A percentile compares a stretch with the other conserved stretches of the same genome.
Evolutionary conservation across 2,888 invertebrate genomes (phyloP).

Genomic region (Acronicta psi): DNA sequence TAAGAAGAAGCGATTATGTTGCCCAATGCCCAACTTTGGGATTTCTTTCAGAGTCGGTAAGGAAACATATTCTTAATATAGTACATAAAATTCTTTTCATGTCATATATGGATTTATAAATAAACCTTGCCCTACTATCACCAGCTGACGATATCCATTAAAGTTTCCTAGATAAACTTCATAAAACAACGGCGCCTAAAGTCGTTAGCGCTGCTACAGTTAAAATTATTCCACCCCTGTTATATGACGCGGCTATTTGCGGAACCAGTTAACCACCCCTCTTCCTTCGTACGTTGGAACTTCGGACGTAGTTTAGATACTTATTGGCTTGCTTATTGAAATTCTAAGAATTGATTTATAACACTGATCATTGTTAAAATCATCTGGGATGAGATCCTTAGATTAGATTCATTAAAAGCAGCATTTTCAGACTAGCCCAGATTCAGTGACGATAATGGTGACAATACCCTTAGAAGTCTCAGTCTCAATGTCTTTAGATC

Average conservation of each 20-base stretch:
- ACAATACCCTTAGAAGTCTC: too few species aligned
- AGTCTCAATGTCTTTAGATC: too few species aligned
- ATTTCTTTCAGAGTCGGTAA: too few species aligned
- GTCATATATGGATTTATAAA: conserved; percentile 13
- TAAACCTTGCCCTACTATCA: conserved; percentile 15
- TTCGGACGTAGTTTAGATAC: conserved; percentile 2
- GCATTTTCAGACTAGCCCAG: too few species aligned
- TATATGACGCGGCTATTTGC: conserved; percentile 37
- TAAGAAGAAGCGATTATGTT: too few species aligned
- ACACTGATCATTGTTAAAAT: too few species aligned
- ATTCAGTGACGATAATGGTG: too few species aligned
- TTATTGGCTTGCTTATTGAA: not conserved
- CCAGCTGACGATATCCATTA: conserved; percentile 45
- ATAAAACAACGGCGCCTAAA: conserved; percentile 40
- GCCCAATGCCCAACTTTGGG: too few species aligned
- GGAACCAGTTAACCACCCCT: conserved; percentile 19
- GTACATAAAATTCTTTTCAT: not conserved
- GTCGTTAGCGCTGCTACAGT: conserved; percentile 34
- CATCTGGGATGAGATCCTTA: too few species aligned
- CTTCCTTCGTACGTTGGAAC: not conserved
- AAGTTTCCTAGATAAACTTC: conserved; percentile 26
- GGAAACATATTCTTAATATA: too few species aligned
- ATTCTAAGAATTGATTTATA: too few species aligned
- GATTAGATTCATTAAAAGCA: too few species aligned
- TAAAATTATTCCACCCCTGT: conserved; percentile 43